These are phyloP conservation scores for Dicerorhinus sumatrensis DNA, from an alignment of 2,113 vertebrate species.

Conservation along the genomic window DNA sequence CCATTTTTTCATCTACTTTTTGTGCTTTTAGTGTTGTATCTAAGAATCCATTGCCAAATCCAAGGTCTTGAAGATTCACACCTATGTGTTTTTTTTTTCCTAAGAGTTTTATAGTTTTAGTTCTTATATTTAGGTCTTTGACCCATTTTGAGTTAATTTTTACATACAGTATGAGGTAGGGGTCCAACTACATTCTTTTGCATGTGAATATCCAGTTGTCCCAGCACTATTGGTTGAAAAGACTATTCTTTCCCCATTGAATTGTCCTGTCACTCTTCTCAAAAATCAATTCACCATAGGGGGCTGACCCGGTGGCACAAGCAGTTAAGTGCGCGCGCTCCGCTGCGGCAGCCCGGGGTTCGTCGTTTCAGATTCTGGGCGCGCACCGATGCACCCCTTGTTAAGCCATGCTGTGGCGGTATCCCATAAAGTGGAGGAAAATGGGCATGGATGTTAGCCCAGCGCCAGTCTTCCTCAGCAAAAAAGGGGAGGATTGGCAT, in stretches of 20 bases:
- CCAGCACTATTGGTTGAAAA: not conserved
- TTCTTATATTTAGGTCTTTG: not conserved
- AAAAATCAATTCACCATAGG: not conserved
- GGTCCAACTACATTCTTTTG: not conserved
- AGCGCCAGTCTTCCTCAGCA: too few species aligned
- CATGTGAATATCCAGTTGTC: not conserved
- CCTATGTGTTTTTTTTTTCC: not conserved
- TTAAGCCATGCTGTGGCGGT: too few species aligned
- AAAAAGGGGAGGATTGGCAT: too few species aligned
- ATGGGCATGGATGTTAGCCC: too few species aligned
- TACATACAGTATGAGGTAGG: not conserved
- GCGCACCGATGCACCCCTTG: too few species aligned
- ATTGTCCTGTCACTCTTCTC: not conserved
- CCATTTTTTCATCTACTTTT: not conserved
- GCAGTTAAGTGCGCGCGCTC: too few species aligned
- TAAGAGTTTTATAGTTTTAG: not conserved
- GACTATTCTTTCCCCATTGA: not conserved
- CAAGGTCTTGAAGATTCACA: not conserved
- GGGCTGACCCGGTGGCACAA: too few species aligned
- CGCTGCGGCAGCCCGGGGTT: too few species aligned
- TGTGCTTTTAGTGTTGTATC: not conserved
- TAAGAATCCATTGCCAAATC: not conserved
- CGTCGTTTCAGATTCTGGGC: too few species aligned
- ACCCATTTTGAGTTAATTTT: not conserved
- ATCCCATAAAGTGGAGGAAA: too few species aligned